These are phyloP conservation scores for Salvelinus alpinus DNA, from an alignment of 2,113 vertebrate species.

Conservation along the genomic window DNA sequence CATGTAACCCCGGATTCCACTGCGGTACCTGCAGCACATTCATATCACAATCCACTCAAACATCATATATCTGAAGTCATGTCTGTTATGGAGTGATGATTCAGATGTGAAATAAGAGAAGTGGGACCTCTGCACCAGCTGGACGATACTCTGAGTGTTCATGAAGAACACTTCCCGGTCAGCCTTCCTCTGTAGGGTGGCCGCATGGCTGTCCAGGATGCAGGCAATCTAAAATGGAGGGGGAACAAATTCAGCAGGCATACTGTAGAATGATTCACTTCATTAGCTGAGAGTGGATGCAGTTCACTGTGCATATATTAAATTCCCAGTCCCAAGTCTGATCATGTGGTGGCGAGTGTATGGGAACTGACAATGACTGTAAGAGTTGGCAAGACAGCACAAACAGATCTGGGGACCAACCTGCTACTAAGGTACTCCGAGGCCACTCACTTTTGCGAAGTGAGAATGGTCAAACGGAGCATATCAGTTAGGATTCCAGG, in stretches of 20 bases:
- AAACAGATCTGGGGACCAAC: too few relatives aligned
- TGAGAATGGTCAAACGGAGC: too few relatives aligned
- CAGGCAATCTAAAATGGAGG: constrained; percentile 83
- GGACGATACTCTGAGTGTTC: constrained; percentile 96
- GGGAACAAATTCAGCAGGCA: not conserved
- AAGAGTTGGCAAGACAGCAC: too few relatives aligned
- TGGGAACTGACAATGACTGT: too few relatives aligned
- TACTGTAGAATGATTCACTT: not conserved
- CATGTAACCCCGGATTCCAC: constrained; percentile 92
- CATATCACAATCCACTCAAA: not conserved
- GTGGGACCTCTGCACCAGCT: constrained; percentile 90
- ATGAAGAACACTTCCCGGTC: constrained; percentile 98
- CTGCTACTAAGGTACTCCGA: too few relatives aligned
- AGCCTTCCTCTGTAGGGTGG: constrained; percentile 89
- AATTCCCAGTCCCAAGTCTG: too few relatives aligned
- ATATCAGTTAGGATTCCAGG: too few relatives aligned
- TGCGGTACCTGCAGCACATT: constrained; percentile 83
- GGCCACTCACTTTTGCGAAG: too few relatives aligned
- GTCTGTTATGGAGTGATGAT: not conserved
- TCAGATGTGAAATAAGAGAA: not conserved
- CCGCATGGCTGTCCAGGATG: constrained; percentile 90
- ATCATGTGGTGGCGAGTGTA: too few relatives aligned
- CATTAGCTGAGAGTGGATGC: too few relatives aligned
- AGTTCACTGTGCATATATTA: too few relatives aligned
- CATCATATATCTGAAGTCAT: too few relatives aligned